Percentiles rank a stretch among this genome's conserved stretches.
Conservation (phyloP, 2,113 vertebrate genomes). For the Orycteropus afer region DNA sequence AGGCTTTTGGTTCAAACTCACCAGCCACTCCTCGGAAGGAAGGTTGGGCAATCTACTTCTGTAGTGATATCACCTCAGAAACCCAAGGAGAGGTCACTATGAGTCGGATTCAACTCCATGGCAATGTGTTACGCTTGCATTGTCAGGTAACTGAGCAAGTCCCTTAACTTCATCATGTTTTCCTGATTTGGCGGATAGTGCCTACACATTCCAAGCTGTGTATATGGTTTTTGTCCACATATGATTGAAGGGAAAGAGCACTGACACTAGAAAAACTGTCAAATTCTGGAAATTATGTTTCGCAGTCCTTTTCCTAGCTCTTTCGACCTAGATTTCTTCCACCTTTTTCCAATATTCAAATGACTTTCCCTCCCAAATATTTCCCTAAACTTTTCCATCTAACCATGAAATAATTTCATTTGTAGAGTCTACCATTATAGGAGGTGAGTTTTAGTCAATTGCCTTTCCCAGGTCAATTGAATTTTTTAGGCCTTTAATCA, state of each 20-base stretch:
- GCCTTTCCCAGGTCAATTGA: not conserved
- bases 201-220: not conserved
- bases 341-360: not conserved
- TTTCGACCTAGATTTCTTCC: not conserved
- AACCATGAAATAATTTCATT: not conserved
- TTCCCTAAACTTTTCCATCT: not conserved
- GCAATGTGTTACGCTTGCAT: no score
- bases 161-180: not conserved
- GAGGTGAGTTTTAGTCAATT: not conserved
- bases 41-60: no score
- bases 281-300: not conserved
- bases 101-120: no score
- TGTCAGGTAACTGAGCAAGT: not conserved
- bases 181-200: not conserved
- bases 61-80: no score
- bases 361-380: not conserved
- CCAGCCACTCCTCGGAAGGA: no score
- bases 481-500: not conserved
- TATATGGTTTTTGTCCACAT: not conserved
- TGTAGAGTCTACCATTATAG: not conserved
- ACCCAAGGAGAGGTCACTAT: no score
- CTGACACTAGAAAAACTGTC: not conserved
- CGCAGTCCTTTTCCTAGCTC: not conserved
- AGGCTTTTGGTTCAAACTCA: no score
- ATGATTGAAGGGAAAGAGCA: not conserved